Evolutionary conservation across 1,140 invertebrate genomes (phyloP).

Genomic region (Epicauta chinensis): DNA sequence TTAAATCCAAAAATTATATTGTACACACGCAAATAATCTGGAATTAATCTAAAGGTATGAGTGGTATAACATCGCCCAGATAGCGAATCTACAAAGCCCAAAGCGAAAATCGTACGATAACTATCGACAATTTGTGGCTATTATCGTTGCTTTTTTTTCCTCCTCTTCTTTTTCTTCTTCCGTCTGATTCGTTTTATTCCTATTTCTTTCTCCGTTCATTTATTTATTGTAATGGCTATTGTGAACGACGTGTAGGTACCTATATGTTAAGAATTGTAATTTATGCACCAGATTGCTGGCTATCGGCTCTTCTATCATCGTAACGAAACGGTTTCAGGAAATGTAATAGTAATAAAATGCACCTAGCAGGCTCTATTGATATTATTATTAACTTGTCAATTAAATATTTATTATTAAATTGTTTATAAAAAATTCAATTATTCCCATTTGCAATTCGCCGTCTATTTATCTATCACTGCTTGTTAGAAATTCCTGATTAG

Average conservation of each 20-base stretch:
- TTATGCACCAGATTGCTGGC: conserved; percentile 2
- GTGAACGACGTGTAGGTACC: conserved; percentile 12
- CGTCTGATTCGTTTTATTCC: no score
- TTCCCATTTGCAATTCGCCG: no score
- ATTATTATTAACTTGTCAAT: conserved; percentile 17
- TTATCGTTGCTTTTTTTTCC: conserved; percentile 2
- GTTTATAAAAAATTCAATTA: no score
- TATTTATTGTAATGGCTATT: conserved; percentile 14
- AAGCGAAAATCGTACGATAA: conserved; percentile 20
- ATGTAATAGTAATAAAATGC: no score
- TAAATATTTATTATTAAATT: background rate
- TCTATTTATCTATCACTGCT: no score
- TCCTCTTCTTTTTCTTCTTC: no score
- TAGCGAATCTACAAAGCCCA: conserved; percentile 20
- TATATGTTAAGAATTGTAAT: conserved; percentile 1
- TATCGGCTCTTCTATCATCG: background rate
- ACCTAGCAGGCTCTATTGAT: background rate
- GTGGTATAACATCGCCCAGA: conserved; percentile 19
- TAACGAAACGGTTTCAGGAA: no score
- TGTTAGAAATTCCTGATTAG: no score
- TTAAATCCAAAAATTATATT: conserved; percentile 35
- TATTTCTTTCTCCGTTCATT: conserved; percentile 5
- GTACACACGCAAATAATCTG: conserved; percentile 33
- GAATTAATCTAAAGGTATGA: conserved; percentile 22
- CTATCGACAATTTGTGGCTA: conserved; percentile 28